Evolutionary conservation across 1,140 invertebrate genomes (phyloP), one percentile per base, ranked within the genome.

Genomic region (Eueides isabella): DNA sequence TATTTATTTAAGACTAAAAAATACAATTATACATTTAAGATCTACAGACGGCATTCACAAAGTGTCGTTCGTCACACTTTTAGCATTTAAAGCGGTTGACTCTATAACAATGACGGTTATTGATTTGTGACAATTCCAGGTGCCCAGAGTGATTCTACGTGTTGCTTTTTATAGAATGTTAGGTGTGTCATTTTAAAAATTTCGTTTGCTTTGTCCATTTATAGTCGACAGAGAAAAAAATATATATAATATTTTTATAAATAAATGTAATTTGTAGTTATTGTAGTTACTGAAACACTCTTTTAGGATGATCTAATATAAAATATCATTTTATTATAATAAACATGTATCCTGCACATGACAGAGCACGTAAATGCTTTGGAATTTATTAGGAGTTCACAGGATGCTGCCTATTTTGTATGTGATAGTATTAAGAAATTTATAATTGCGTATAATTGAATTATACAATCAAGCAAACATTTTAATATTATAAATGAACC

Each of bases 351-450:
- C n/a, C n/a, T n/a, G n/a, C n/a, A n/a, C n/a, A n/a, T n/a, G n/a
- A n/a, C n/a, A n/a, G n/a, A n/a, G n/a, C n/a, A n/a, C n/a, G n/a
- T n/a, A n/a, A n/a, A n/a, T n/a, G n/a, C n/a, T n/a, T n/a, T n/a
- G n/a, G n/a, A n/a, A n/a, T n/a, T n/a, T n/a, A n/a, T n/a, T n/a
- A n/a, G n/a, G n/a, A n/a, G n/a, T n/a, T n/a, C n/a, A n/a, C n/a
- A n/a, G n/a, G n/a, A n/a, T 61, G 70, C 41, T 38, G 41, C 61
- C 68, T 67, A 61, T 72, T 62, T 70, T 72, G 74, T 72, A 70
- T 72, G 35, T 78, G 65, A 78, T 71, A 62, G 69, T 72, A 75
- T 78, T 78, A 78, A 72, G 67, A n/a, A 75, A 78, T 78, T 75
- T 38, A 19, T 44, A 44, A 4, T 44, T 7, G n/a, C 7, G 41